Evolutionary conservation across 2,113 vertebrate species (phyloP).

Genomic region (Hymenochirus boettgeri): DNA sequence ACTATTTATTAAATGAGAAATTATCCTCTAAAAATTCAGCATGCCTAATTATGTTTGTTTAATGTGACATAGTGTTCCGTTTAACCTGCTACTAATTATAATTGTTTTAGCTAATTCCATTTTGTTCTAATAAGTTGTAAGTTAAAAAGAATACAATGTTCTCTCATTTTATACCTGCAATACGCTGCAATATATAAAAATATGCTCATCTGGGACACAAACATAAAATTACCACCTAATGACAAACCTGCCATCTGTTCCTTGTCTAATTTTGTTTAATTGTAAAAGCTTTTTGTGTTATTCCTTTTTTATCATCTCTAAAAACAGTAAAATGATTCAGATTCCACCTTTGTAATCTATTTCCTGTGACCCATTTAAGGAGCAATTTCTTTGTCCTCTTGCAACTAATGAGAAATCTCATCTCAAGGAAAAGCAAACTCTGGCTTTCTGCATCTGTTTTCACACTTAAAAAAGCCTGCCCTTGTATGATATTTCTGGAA

Average conservation of each 20-base stretch:
- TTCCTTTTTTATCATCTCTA: no score
- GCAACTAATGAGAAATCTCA: no score
- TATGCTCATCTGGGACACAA: not conserved
- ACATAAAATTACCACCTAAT: not conserved
- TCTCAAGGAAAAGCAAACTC: no score
- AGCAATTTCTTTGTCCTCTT: no score
- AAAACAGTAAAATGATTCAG: no score
- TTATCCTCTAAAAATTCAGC: not conserved
- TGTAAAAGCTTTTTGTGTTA: not conserved
- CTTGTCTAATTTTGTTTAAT: not conserved
- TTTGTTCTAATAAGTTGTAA: not conserved
- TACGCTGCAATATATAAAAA: not conserved
- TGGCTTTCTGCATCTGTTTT: no score
- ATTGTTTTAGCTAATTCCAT: constrained; percentile 12
- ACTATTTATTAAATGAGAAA: no score
- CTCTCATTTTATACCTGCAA: constrained; percentile 4
- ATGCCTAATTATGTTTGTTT: constrained; percentile 9
- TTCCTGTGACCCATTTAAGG: no score
- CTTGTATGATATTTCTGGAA: no score
- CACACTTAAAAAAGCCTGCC: no score
- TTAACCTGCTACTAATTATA: constrained; percentile 2
- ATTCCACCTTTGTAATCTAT: no score
- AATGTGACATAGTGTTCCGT: constrained; percentile 15
- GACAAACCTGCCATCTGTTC: not conserved
- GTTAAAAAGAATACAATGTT: not conserved